phyloP scores from a whole-genome alignment of 2,797 vertebrate species.

The Percopsis omiscomaycus region DNA sequence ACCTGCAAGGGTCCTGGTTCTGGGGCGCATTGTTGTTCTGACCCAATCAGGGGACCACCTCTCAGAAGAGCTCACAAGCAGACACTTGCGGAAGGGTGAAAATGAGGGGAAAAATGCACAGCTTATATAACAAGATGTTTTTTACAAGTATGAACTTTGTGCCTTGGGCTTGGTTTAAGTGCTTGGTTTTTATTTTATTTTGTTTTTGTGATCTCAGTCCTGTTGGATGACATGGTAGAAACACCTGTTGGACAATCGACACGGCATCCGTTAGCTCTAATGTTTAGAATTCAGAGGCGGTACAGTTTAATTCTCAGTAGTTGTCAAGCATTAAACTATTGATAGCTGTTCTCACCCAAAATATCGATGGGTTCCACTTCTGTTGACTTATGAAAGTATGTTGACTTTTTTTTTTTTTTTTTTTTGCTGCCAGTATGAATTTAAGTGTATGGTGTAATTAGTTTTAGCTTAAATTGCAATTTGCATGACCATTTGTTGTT shows the following conservation, averaged over 20 bases:
- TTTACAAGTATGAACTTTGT: constrained; percentile 30
- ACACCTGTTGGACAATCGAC: constrained; percentile 63
- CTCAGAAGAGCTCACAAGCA: constrained; percentile 1
- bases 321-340: neutral
- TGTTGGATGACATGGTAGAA: constrained; percentile 26
- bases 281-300: neutral
- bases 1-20: constrained; percentile 16
- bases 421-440: constrained; percentile 26
- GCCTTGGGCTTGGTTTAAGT: constrained; percentile 35
- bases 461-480: constrained; percentile 27
- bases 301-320: neutral
- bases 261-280: constrained; percentile 31
- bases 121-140: constrained; percentile 31
- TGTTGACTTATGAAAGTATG: neutral
- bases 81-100: constrained; percentile 2
- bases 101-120: constrained; percentile 29
- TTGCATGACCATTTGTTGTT: constrained; percentile 15
- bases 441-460: constrained; percentile 39
- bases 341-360: neutral
- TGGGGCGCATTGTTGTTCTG: constrained; percentile 4
- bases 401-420: neutral
- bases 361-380: constrained; percentile 5
- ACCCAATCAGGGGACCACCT: neutral
- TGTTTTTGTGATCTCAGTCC: constrained; percentile 25
- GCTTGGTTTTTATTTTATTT: constrained; percentile 27